Conservation (phyloP, 2,113 vertebrate genomes). For the Neodon shergylaensis region DNA sequence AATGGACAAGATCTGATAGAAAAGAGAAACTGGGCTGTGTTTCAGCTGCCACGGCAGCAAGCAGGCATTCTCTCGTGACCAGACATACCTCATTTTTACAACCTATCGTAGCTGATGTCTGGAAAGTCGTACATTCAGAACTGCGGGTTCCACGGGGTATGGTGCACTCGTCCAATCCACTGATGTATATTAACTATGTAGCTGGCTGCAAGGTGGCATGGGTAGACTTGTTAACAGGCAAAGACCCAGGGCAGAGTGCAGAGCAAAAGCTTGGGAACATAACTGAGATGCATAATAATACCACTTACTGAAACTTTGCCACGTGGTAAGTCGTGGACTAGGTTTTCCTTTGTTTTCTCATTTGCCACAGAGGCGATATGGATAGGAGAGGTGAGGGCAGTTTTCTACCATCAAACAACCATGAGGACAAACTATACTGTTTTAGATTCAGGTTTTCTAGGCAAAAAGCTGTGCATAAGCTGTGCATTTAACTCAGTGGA, state of each 20-base stretch:
- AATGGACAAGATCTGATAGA: background rate
- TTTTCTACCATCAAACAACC: background rate
- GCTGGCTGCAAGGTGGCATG: no score
- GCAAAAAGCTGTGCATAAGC: no score
- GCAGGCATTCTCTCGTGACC: background rate
- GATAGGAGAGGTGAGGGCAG: background rate
- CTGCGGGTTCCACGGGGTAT: background rate
- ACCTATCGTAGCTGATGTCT: background rate
- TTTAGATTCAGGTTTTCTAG: no score
- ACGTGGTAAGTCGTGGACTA: accelerated
- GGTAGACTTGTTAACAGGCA: no score
- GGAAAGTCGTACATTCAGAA: background rate
- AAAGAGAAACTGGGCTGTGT: background rate
- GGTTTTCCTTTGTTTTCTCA: background rate
- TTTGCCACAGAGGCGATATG: background rate
- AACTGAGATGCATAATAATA: background rate
- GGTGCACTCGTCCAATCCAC: background rate
- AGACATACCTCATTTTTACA: background rate
- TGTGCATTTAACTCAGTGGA: no score
- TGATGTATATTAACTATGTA: accelerated
- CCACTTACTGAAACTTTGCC: background rate
- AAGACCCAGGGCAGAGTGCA: background rate
- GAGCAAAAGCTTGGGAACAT: background rate
- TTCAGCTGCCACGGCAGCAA: background rate
- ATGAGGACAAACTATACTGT: background rate